Evolutionary conservation across 2,113 vertebrate species (phyloP), one percentile per base, ranked within the genome.

Genomic region (Syrmaticus mikado): DNA sequence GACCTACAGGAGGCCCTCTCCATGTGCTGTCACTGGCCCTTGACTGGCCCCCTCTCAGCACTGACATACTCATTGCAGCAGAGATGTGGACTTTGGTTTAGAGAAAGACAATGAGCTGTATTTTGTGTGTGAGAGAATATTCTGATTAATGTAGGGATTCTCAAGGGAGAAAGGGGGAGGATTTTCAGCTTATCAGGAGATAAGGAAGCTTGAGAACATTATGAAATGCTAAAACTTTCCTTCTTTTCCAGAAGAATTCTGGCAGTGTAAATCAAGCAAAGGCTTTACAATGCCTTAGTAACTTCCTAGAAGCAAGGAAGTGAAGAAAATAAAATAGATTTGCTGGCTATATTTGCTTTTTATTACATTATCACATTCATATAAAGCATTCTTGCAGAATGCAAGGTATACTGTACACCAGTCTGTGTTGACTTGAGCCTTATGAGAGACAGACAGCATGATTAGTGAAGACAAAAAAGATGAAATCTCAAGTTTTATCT

Each of bases 31-130:
- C 25, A 20, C 36, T 65, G 38, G 24, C 6, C 22, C 52, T 64
- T 1, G 0, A 34, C 27, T 6, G 2, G 57, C 65, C 25, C 36
- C 14, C 0, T 0, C 28, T 45, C 11, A 41, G 32, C 45, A 85
- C 18, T 67, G 20, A 50, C 0, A 0, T n/a, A 22, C 22, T 66
- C 46, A 28, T 43, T 32, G 27, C 24, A 68, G 38, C 32, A 36
- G 41, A 58, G 22, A 24, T 34, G 27, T 53, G 58, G 36, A 68
- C 27, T 27, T 79, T n/a, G 43, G 4, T 18, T 30, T 57, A 78
- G 11, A 84, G 25, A 55, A 92, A 67, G 66, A 52, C 1, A 50
- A 13, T 6, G 13, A 71, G 11, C 48, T 68, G 25, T 27, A 45
- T 48, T 92, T 84, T 40, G 7, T 62, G 22, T 6, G 11, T 60